Conservation (phyloP, 2,888 invertebrate genomes). For the Lobophora halterata region DNA sequence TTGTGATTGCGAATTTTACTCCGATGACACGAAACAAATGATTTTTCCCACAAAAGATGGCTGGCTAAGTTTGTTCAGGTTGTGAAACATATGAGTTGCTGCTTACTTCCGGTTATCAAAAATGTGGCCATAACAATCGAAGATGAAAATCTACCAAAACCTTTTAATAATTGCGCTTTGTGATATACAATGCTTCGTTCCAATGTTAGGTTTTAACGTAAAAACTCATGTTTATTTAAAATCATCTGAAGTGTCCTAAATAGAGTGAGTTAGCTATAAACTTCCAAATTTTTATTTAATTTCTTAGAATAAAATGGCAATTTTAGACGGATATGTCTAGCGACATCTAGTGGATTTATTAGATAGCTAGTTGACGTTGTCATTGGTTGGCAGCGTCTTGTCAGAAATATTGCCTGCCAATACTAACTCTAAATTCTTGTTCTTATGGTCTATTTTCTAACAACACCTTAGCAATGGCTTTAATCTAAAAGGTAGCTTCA, state of each 20-base stretch:
- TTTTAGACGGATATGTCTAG: slow-evolving; percentile 22
- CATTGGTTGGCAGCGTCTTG: slow-evolving; percentile 5
- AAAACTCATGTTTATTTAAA: too few species aligned
- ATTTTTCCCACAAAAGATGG: slow-evolving; percentile 87
- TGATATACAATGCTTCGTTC: too few species aligned
- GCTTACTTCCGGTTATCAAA: slow-evolving; percentile 62
- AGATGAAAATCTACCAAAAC: neutral
- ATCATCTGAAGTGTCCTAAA: too few species aligned
- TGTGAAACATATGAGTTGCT: slow-evolving; percentile 79
- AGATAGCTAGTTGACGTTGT: slow-evolving; percentile 5
- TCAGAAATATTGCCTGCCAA: slow-evolving; percentile 1
- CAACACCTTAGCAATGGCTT: too few species aligned
- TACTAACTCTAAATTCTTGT: neutral
- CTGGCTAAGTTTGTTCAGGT: slow-evolving; percentile 82
- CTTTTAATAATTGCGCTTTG: too few species aligned
- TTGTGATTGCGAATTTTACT: slow-evolving; percentile 89
- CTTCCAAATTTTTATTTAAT: slow-evolving; percentile 9
- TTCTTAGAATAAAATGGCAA: slow-evolving; percentile 10
- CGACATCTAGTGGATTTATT: slow-evolving; percentile 29
- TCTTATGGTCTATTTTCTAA: neutral
- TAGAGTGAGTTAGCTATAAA: too few species aligned
- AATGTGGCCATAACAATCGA: slow-evolving; percentile 47
- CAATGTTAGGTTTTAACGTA: too few species aligned
- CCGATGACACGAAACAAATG: slow-evolving; percentile 87
- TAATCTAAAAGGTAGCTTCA: too few species aligned